These are phyloP conservation scores for Heliothis virescens DNA, from an alignment of 1,140 invertebrate species.

Conservation along the genomic window DNA sequence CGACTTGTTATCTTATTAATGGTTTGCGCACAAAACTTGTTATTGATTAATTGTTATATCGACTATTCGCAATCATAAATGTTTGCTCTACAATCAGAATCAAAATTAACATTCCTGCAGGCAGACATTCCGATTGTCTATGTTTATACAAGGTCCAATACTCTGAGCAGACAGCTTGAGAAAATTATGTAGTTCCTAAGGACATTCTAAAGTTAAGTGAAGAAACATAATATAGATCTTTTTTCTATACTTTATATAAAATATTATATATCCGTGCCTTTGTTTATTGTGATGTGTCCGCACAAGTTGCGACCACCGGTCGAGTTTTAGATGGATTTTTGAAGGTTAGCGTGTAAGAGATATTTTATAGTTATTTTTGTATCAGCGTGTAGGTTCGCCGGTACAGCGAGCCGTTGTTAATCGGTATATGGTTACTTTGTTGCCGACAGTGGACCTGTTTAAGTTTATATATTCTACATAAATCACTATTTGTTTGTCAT, in stretches of 20 bases:
- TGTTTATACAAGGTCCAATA: conserved; percentile 23
- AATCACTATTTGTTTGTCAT: background rate
- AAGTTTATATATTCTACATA: conserved; percentile 18
- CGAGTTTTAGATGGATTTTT: conserved; percentile 57
- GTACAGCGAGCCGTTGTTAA: background rate
- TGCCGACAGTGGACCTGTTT: conserved; percentile 19
- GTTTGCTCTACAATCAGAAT: background rate
- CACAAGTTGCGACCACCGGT: conserved; percentile 52
- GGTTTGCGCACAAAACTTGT: background rate
- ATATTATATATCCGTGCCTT: conserved; percentile 54
- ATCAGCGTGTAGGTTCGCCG: conserved; percentile 7
- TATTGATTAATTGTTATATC: conserved; percentile 7
- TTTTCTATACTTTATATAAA: conserved; percentile 50
- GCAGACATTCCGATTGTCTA: conserved; percentile 36
- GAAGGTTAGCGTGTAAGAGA: conserved; percentile 56
- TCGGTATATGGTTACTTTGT: conserved; percentile 11
- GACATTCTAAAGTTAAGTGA: conserved; percentile 8
- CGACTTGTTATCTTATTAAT: too few relatives aligned
- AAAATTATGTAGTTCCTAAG: conserved; percentile 50
- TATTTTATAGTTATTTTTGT: conserved; percentile 38
- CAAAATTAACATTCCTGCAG: conserved; percentile 33
- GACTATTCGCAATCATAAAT: background rate
- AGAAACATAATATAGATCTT: conserved; percentile 31
- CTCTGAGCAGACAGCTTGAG: conserved; percentile 13
- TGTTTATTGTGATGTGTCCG: conserved; percentile 40